Evolutionary conservation across 2,797 vertebrate species (phyloP).

Genomic region (Silurus lanzhouensis): DNA sequence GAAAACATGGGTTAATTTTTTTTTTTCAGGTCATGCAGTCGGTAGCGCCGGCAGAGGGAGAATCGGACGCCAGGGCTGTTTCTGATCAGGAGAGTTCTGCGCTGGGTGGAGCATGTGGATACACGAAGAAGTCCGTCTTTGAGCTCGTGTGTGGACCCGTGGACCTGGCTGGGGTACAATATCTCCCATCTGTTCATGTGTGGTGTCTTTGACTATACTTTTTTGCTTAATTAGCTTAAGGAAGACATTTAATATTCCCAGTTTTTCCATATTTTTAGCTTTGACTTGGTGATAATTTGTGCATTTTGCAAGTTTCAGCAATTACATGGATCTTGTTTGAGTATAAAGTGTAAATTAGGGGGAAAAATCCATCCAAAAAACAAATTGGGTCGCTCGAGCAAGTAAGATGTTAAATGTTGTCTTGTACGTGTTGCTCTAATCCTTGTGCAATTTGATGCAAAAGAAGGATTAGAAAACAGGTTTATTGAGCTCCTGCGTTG

Average conservation of each 20-base stretch:
- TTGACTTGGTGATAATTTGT: too few species aligned
- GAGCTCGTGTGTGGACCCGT: slow-evolving; percentile 61
- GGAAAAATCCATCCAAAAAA: too few species aligned
- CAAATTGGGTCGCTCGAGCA: too few species aligned
- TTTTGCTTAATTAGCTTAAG: neutral
- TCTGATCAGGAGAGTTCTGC: slow-evolving; percentile 38
- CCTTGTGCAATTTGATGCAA: neutral
- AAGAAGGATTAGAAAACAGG: neutral
- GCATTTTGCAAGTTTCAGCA: too few species aligned
- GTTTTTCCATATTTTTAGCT: too few species aligned
- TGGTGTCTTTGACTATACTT: neutral
- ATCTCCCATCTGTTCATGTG: neutral
- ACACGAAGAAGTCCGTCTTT: slow-evolving; percentile 62
- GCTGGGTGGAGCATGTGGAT: slow-evolving; percentile 68
- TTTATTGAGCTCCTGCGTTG: neutral
- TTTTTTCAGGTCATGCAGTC: neutral
- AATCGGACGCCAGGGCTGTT: slow-evolving; percentile 15
- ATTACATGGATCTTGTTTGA: too few species aligned
- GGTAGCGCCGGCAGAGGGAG: slow-evolving; percentile 32
- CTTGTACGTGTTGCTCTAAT: neutral
- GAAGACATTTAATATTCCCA: neutral
- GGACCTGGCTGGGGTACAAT: slow-evolving; percentile 60
- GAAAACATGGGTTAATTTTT: neutral
- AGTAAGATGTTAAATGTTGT: too few species aligned
- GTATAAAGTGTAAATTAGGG: too few species aligned